Evolutionary conservation across 2,888 invertebrate genomes (phyloP).

Genomic region (Branchellion lobata): DNA sequence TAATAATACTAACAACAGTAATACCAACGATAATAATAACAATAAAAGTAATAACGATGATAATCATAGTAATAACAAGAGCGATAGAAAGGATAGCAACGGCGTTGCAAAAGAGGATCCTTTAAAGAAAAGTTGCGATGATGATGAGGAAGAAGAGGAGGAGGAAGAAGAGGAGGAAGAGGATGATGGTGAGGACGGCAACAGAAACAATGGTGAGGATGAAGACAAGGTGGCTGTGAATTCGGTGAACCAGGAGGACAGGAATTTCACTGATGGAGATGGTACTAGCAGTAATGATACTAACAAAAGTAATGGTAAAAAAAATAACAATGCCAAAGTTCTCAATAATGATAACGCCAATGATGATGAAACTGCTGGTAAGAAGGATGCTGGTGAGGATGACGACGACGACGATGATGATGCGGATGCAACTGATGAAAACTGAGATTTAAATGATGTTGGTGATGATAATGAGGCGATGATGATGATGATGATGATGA

Average conservation of each 20-base stretch:
- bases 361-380: too few relatives aligned
- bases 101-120: not conserved
- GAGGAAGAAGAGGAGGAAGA: too few relatives aligned
- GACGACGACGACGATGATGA: not conserved
- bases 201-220: too few relatives aligned
- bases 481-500: too few relatives aligned
- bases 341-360: not conserved
- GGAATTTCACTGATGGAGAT: not conserved
- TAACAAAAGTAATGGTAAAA: not conserved
- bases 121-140: not conserved
- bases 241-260: too few relatives aligned
- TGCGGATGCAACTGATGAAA: constrained; percentile 4
- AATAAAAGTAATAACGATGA: too few relatives aligned
- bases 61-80: not conserved
- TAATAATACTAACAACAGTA: too few relatives aligned
- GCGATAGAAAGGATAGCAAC: not conserved
- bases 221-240: too few relatives aligned
- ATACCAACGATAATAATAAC: too few relatives aligned
- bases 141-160: not conserved
- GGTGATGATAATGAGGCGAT: too few relatives aligned
- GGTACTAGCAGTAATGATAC: not conserved
- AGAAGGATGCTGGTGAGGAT: too few relatives aligned
- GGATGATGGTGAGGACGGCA: too few relatives aligned
- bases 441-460: not conserved
- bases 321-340: not conserved